Percentiles rank a stretch among this genome's conserved stretches.
phyloP scores from a whole-genome alignment of 2,888 invertebrate species.

The Theretra japonica region DNA sequence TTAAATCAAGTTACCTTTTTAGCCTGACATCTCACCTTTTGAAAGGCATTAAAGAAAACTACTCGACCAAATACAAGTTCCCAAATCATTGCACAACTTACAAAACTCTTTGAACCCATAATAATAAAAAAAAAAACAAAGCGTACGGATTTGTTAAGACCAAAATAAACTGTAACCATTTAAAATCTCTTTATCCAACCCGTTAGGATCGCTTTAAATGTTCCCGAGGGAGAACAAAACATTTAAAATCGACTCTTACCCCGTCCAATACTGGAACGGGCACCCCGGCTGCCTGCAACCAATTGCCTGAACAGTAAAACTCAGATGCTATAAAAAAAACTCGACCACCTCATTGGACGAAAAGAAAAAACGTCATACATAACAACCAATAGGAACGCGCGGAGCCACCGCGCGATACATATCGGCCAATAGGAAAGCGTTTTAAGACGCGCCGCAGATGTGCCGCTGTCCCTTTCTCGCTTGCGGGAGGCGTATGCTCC shows the following conservation, averaged over 20 bases:
- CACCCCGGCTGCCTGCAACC: conserved; percentile 55
- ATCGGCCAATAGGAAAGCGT: conserved; percentile 57
- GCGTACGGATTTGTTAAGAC: not conserved
- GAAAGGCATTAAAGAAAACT: no score
- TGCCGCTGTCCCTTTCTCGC: conserved; percentile 26
- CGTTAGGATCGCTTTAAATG: conserved; percentile 21
- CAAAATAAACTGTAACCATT: conserved; percentile 17
- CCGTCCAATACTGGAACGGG: conserved; percentile 19
- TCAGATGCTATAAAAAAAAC: conserved; percentile 57
- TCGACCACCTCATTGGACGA: conserved; percentile 34
- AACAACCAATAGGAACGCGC: conserved; percentile 51
- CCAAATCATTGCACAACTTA: no score
- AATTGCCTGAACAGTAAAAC: conserved; percentile 66
- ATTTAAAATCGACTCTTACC: conserved; percentile 26
- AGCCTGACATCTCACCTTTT: no score
- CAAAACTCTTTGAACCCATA: not conserved
- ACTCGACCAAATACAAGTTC: not conserved
- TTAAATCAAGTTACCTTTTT: no score
- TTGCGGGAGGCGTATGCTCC: not conserved
- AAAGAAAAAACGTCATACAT: conserved; percentile 45
- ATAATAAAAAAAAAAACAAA: conserved; percentile 7
- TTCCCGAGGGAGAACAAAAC: not conserved
- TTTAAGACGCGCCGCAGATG: conserved; percentile 45
- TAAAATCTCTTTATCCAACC: conserved; percentile 15
- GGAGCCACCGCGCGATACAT: conserved; percentile 60